A percentile compares a stretch with the other conserved stretches of the same genome.
Conservation (phyloP, 2,888 invertebrate genomes). For the Piscicola geometra region DNA sequence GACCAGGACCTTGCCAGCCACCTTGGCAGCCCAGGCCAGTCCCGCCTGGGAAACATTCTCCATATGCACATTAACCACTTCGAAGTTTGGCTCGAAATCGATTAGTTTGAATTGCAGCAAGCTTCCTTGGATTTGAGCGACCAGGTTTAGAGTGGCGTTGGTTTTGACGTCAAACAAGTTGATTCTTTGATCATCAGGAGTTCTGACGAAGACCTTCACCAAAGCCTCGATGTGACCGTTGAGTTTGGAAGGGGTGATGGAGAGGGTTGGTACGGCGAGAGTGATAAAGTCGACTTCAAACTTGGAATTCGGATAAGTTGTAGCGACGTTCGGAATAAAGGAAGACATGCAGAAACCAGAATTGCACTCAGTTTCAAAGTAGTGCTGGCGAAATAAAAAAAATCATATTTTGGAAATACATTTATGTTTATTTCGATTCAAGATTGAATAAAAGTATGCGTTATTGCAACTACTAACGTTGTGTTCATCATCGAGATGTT, state of each 20-base stretch:
- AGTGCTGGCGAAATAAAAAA: neutral
- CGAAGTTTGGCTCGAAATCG: neutral
- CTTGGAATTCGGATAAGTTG: neutral
- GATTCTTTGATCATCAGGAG: neutral
- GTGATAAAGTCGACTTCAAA: conserved; percentile 12
- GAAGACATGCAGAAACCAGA: conserved; percentile 1
- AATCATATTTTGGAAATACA: neutral
- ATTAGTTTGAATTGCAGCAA: neutral
- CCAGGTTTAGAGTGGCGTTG: neutral
- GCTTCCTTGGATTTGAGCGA: neutral
- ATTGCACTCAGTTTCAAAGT: conserved; percentile 7
- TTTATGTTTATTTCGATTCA: neutral
- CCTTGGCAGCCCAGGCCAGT: neutral
- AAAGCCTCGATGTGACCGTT: neutral
- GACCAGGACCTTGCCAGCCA: neutral
- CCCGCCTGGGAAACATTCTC: neutral
- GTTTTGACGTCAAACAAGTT: conserved; percentile 11
- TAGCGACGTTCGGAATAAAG: neutral
- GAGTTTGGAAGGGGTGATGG: neutral
- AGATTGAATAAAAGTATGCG: neutral
- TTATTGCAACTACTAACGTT: neutral
- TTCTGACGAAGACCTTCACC: neutral
- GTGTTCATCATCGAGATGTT: neutral
- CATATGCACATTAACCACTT: neutral
- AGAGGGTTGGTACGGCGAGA: neutral